Evolutionary conservation across 1,140 invertebrate genomes (phyloP).

Genomic region (Ruditapes philippinarum): DNA sequence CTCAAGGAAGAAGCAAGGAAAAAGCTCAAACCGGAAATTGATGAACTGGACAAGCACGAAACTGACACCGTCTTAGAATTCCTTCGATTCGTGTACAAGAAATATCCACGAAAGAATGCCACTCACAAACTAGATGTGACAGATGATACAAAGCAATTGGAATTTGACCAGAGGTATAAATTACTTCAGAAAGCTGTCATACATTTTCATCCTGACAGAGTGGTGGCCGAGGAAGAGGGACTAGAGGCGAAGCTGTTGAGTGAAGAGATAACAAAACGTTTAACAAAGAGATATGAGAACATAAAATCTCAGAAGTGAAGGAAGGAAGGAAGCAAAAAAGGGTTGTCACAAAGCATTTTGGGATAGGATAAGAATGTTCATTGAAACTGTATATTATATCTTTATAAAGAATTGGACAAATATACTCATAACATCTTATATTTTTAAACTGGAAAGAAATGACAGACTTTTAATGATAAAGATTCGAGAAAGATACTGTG

Average conservation of each 20-base stretch:
- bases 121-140: constrained; percentile 53
- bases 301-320: constrained; percentile 49
- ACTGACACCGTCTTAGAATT: constrained; percentile 64
- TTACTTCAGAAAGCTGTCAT: constrained; percentile 71
- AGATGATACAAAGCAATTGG: background rate
- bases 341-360: no score
- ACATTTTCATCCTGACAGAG: constrained; percentile 77
- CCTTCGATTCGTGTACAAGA: constrained; percentile 73
- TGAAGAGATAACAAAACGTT: constrained; percentile 76
- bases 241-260: constrained; percentile 71
- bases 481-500: no score
- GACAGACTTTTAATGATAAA: no score
- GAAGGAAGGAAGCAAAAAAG: no score
- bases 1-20: constrained; percentile 63
- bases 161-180: constrained; percentile 56
- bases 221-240: constrained; percentile 66
- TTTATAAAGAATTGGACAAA: no score
- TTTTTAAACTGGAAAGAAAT: no score
- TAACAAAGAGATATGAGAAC: constrained; percentile 71
- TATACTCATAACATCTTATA: no score
- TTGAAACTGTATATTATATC: no score
- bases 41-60: constrained; percentile 62
- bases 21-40: constrained; percentile 66
- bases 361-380: no score
- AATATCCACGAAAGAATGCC: constrained; percentile 71